Evolutionary conservation across 1,140 invertebrate species (phyloP), one percentile per base, ranked within the genome.

Genomic region (Cydia amplana): DNA sequence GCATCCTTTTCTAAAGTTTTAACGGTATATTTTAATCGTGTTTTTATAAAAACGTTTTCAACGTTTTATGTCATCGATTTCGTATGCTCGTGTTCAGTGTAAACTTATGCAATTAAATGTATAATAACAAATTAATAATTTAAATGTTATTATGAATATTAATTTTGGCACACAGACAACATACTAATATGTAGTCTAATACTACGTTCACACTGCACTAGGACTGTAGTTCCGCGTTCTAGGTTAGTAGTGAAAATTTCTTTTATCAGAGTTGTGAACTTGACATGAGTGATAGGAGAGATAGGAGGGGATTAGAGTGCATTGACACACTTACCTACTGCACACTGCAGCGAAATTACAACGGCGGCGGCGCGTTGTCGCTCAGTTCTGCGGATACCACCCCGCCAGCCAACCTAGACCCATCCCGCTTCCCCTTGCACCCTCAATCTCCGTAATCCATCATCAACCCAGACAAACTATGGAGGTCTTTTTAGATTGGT

Each of bases 311-410:
- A 87, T 85, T 84, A 84, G 86, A 91, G 89, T 92, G 86, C 89
- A 91, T 91, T 88, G 90, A 85, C 90, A 89, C 79, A 91, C 88
- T 92, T 92, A 92, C 89, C 89, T 90, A 90, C 87, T 89, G 85
- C 83, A 85, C 82, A 85, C 79, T 89, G 87, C 87, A 88, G 82
- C 82, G 86, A 91, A 90, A 92, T 81, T 92, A 87, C 89, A 90
- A 79, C 80, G 82, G 79, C 55, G 28, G 28, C 80, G 77, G 79
- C 82, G 81, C 81, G 80, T 78, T 85, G 87, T 82, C 87, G 85
- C 83, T 84, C 77, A 79, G 80, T 83, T 85, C 84, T 84, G 82
- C 80, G 83, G 80, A 85, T 85, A 81, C 43, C 77, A 76, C 28
- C 65, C 74, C 76, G 77, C 89, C 88, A 91, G 75, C 55, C 28